Base-by-base conservation (phyloP, 2,797 vertebrate species). In the Peromyscus eremicus region DNA sequence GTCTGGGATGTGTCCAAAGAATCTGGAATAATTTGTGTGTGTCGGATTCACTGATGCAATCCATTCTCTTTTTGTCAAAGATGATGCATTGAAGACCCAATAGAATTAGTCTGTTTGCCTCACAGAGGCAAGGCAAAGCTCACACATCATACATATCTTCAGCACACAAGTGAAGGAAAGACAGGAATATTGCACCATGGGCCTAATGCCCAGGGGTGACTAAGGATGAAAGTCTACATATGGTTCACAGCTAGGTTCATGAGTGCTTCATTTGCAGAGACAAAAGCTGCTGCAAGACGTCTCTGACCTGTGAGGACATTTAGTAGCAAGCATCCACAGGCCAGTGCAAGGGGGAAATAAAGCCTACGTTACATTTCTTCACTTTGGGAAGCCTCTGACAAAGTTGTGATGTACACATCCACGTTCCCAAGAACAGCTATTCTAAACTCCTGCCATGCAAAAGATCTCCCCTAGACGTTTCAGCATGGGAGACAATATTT, bases 381-480 rank as follows among this genome's bases (percentile, higher is more conserved):
- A 75, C 75, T 92, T 23, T 37, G 80, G 82, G 62, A 25, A 57
- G 62, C 1, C 57, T 91, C 92, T 92, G 19, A 19, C 64, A 80
- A 89, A 79, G 43, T 62, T 40, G 34, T 6, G 81, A 79, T 12
- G 40, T 70, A 23, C 71, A 83, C 34, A 92, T 86, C 80, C 76
- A 21, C 32, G 43, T 66, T 37, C 75, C 29, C 5, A 27, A 82
- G 84, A 96, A 91, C 10, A 96, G 83, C 62, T 76, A 80, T 57
- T 64, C 52, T 90, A 93, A 84, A 91, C 92, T 85, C 37, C 64
- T 55, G 77, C 70, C 37, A 75, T 88, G 57, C 73, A 75, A 92
- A 81, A 95, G 71, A 85, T 32, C 83, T 94, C 93, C 73, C 34
- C 29, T 91, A 64, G 79, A 92, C 87, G 62, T 66, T 91, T 90